These are phyloP conservation scores for Morus bassanus DNA, from an alignment of 2,797 vertebrate genomes.

Conservation along the genomic window DNA sequence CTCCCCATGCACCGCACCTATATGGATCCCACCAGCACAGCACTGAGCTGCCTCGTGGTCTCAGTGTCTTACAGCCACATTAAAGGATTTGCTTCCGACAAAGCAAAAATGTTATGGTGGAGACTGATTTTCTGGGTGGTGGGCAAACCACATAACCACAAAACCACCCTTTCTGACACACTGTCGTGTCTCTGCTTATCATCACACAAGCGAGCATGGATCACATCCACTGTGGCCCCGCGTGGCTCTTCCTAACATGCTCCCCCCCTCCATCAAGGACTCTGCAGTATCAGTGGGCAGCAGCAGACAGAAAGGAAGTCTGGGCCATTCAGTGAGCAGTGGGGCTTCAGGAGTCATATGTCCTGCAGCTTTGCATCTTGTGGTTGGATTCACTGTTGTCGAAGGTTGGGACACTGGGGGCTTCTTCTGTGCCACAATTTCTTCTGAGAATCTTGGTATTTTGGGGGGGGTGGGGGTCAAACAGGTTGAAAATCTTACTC, in stretches of 20 bases:
- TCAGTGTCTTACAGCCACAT: not conserved
- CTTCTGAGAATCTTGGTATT: not conserved
- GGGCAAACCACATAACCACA: not conserved
- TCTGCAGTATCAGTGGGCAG: not conserved
- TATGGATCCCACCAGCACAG: not conserved
- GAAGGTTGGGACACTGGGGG: not conserved
- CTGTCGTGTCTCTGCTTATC: not conserved
- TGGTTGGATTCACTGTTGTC: not conserved
- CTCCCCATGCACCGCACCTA: not conserved
- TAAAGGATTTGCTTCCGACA: not conserved
- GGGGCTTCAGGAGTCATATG: not conserved
- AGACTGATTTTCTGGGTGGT: not conserved
- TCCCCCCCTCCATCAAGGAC: not conserved
- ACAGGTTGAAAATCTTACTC: not conserved
- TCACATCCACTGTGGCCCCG: rapidly evolving
- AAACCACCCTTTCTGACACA: constrained; percentile 6
- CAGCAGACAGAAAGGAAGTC: not conserved
- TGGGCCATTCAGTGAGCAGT: not conserved
- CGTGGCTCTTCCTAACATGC: rapidly evolving
- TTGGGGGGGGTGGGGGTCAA: not conserved
- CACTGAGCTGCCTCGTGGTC: not conserved
- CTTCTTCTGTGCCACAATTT: not conserved
- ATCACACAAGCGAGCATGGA: not conserved
- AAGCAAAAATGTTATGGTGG: not conserved
- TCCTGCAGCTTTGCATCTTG: not conserved